These are phyloP conservation scores for Cryptocheilus praepositus DNA, from an alignment of 2,888 invertebrate species.

Conservation along the genomic window DNA sequence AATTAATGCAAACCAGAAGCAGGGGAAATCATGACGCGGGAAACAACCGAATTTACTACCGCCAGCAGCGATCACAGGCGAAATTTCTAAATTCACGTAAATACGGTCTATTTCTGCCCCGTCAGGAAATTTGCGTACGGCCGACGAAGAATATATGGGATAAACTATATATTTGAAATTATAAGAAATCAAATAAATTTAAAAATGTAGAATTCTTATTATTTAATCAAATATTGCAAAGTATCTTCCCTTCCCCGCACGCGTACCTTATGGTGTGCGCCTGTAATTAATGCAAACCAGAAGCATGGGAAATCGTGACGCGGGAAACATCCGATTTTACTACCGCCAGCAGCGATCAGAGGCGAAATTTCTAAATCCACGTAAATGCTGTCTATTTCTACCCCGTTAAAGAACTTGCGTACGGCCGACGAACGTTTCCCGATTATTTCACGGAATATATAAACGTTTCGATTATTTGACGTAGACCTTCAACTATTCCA, in stretches of 20 bases:
- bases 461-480: too few relatives aligned
- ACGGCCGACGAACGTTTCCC: too few relatives aligned
- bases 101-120: not conserved
- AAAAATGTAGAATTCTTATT: too few relatives aligned
- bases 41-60: not conserved
- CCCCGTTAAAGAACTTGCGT: not conserved
- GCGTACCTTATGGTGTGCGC: not conserved
- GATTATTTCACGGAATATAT: too few relatives aligned
- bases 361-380: not conserved
- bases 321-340: not conserved
- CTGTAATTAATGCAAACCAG: constrained; percentile 4
- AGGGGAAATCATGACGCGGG: not conserved
- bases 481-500: too few relatives aligned
- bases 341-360: not conserved
- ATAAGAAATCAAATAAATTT: too few relatives aligned
- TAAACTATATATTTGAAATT: too few relatives aligned
- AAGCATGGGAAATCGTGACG: not conserved
- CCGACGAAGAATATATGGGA: too few relatives aligned
- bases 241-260: too few relatives aligned
- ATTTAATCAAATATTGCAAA: too few relatives aligned
- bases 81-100: not conserved
- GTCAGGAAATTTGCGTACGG: not conserved
- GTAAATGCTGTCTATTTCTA: not conserved
- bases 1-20: constrained; percentile 9
- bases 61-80: not conserved